These are phyloP conservation scores for Trachythela sp. DNA, from an alignment of 64 coral and sea anemone species.

Conservation along the genomic window DNA sequence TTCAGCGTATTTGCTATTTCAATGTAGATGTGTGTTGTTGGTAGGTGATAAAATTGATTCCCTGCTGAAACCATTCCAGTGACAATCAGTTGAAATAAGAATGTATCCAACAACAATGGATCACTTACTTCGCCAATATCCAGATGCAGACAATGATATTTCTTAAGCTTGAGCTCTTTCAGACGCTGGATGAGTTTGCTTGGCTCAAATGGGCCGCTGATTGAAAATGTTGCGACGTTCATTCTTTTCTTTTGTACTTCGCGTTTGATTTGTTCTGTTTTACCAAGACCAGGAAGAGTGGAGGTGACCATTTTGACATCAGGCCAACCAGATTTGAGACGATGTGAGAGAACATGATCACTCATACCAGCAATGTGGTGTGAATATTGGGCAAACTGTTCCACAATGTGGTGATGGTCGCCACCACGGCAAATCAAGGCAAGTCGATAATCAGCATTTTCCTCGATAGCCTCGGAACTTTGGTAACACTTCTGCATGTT, in stretches of 20 bases:
- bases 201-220: slow-evolving; percentile 72
- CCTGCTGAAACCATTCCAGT: slow-evolving; percentile 52
- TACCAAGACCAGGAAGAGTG: slow-evolving; percentile 74
- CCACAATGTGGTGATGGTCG: slow-evolving; percentile 75
- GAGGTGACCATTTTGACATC: slow-evolving; percentile 63
- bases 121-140: slow-evolving; percentile 52
- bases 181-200: slow-evolving; percentile 47
- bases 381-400: slow-evolving; percentile 60
- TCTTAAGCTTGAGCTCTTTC: slow-evolving; percentile 26
- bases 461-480: neutral
- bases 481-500: neutral
- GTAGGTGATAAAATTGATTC: slow-evolving; percentile 43
- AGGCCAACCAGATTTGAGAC: slow-evolving; percentile 46
- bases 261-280: slow-evolving; percentile 64
- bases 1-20: slow-evolving; percentile 57
- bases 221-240: slow-evolving; percentile 57
- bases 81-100: slow-evolving; percentile 57
- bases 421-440: slow-evolving; percentile 82
- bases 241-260: slow-evolving; percentile 45
- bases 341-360: slow-evolving; percentile 45
- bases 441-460: slow-evolving; percentile 40
- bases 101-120: slow-evolving; percentile 33
- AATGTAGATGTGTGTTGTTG: slow-evolving; percentile 30
- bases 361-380: slow-evolving; percentile 74
- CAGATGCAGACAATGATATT: slow-evolving; percentile 66